These are phyloP conservation scores for Aphelocoma californica DNA, from an alignment of 2,797 vertebrate species.

Conservation along the genomic window DNA sequence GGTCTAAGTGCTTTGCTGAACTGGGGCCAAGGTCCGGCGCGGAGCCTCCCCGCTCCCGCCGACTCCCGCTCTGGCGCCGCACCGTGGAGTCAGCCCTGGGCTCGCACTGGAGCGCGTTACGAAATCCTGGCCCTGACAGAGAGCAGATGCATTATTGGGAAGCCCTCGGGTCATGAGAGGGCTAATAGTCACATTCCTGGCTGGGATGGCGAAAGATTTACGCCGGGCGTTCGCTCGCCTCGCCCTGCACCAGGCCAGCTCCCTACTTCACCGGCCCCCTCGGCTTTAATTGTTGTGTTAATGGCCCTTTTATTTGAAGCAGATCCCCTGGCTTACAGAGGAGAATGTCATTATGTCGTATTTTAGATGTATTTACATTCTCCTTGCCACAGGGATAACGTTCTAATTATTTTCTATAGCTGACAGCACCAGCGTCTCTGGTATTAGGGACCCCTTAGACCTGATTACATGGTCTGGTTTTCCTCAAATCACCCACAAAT, in stretches of 20 bases:
- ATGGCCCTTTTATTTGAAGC: slow-evolving; percentile 81
- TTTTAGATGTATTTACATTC: slow-evolving; percentile 81
- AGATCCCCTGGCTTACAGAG: slow-evolving; percentile 77
- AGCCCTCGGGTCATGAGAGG: slow-evolving; percentile 73
- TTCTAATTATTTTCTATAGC: slow-evolving; percentile 80
- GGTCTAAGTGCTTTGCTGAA: slow-evolving; percentile 39
- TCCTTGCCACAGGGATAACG: slow-evolving; percentile 79
- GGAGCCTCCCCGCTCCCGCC: slow-evolving; percentile 21
- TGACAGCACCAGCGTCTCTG: slow-evolving; percentile 76
- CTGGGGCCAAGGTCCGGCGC: neutral
- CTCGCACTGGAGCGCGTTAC: slow-evolving; percentile 38
- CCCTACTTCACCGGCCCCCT: slow-evolving; percentile 72
- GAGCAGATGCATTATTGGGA: slow-evolving; percentile 75
- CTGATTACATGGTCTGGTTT: slow-evolving; percentile 78
- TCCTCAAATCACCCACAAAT: slow-evolving; percentile 73
- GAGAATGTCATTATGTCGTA: slow-evolving; percentile 80
- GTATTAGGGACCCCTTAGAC: slow-evolving; percentile 75
- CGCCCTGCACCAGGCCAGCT: slow-evolving; percentile 72
- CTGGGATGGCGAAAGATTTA: slow-evolving; percentile 77
- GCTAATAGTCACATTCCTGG: slow-evolving; percentile 79
- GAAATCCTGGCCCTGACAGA: slow-evolving; percentile 73
- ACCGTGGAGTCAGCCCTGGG: slow-evolving; percentile 38
- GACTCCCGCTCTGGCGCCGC: slow-evolving; percentile 34
- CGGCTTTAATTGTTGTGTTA: slow-evolving; percentile 80
- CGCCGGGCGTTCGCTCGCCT: slow-evolving; percentile 57